Evolutionary conservation across 1,140 invertebrate species (phyloP).

Genomic region (Vanessa atalanta): DNA sequence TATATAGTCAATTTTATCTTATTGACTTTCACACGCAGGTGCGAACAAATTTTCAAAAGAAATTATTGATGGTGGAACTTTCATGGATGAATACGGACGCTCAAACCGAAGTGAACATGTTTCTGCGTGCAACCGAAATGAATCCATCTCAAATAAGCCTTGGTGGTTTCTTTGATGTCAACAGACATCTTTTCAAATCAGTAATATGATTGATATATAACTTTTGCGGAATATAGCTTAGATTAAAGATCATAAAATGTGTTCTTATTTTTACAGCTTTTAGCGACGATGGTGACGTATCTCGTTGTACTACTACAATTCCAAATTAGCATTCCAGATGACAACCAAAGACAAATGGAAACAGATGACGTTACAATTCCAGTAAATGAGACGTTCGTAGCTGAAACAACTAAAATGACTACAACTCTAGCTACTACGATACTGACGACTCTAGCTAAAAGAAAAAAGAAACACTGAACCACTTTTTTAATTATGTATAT

Average conservation of each 20-base stretch:
- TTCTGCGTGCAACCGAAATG: conserved; percentile 85
- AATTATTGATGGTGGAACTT: conserved; percentile 84
- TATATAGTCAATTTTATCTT: background rate
- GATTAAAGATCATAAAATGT: background rate
- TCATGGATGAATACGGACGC: conserved; percentile 85
- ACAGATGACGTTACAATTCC: conserved; percentile 20
- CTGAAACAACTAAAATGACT: conserved; percentile 47
- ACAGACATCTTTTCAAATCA: conserved; percentile 85
- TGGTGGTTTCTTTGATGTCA: conserved; percentile 85
- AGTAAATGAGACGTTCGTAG: conserved; percentile 45
- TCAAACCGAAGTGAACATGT: conserved; percentile 86
- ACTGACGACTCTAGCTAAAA: conserved; percentile 62
- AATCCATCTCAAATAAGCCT: conserved; percentile 85
- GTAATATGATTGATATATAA: conserved; percentile 52
- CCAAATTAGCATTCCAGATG: conserved; percentile 86
- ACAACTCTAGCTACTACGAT: conserved; percentile 62
- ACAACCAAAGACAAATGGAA: conserved; percentile 46
- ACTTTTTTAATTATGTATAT: background rate
- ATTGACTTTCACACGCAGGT: conserved; percentile 67
- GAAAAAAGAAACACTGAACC: conserved; percentile 62
- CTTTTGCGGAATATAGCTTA: too few species aligned
- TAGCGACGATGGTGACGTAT: conserved; percentile 87
- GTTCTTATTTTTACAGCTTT: conserved; percentile 70
- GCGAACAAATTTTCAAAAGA: conserved; percentile 85
- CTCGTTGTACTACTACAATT: conserved; percentile 85